Percentiles rank a stretch among this genome's conserved stretches.
Evolutionary conservation across 2,113 vertebrate genomes (phyloP).

Genomic region (Gorilla gorilla): DNA sequence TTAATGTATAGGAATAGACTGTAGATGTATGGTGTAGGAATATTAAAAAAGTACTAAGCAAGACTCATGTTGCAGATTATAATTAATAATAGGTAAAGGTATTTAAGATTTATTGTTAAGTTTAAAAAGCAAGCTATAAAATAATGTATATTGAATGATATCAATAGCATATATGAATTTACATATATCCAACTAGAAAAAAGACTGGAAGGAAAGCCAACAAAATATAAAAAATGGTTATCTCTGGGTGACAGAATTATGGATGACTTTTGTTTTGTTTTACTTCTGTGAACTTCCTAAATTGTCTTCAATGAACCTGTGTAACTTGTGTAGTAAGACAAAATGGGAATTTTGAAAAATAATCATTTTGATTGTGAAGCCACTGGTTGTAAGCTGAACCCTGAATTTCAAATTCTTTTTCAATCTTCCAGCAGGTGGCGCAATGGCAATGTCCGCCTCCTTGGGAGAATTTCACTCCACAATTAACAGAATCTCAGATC

Average conservation of each 20-base stretch:
- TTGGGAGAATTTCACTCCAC: neutral
- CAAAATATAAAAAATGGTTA: neutral
- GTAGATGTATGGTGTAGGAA: neutral
- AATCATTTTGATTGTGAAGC: neutral
- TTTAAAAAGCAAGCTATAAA: neutral
- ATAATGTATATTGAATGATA: neutral
- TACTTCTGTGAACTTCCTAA: neutral
- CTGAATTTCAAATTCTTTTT: neutral
- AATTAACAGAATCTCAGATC: neutral
- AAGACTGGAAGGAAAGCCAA: neutral
- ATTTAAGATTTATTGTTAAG: neutral
- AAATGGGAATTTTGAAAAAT: neutral
- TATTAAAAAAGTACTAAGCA: neutral
- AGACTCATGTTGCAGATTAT: neutral
- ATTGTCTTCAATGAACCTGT: neutral
- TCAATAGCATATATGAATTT: neutral
- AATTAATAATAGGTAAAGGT: neutral
- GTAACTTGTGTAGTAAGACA: neutral
- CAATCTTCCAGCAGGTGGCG: constrained; percentile 84
- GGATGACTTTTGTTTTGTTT: neutral
- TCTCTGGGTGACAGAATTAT: neutral
- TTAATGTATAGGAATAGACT: neutral
- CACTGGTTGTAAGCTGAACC: neutral
- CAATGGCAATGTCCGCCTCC: constrained; percentile 59
- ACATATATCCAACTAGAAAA: neutral